Base-by-base conservation (phyloP, 1,140 invertebrate genomes). In the Vollenhovia emeryi region DNA sequence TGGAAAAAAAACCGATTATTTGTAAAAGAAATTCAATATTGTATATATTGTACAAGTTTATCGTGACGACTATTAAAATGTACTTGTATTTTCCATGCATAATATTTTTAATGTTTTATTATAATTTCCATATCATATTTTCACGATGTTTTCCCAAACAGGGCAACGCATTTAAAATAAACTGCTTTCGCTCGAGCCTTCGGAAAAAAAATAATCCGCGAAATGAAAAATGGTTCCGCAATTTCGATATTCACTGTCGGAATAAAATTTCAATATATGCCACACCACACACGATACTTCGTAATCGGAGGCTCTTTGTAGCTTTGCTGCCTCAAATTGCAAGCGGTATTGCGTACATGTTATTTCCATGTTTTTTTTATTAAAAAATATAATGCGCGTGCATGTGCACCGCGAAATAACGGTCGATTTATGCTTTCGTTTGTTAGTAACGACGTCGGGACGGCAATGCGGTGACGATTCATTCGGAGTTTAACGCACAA, bases 401-500 rank as follows among this genome's bases (percentile, higher is more conserved):
- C 43, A 15, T 6, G 24, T 15, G n/a, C 48, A 24, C 21, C 55
- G 18, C 27, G 27, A 36, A 71, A 73, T 73, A 33, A 18, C 33
- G 15, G 33, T 57, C 52, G 78, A 73, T 71, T 82, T 59, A 73
- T 57, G 27, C 24, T 8, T 73, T 3, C 24, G 64, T 69, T 69
- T 30, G 50, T 80, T 73, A 57, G 64, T 33, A 30, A n/a, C 50
- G 30, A 64, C 15, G 59, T 62, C 40, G 43, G 15, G 21, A 7
- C 21, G 21, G 30, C 60, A 33, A 68, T 79, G 60, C 21, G 75
- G 59, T 43, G 78, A 73, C 66, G 66, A 82, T 82, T 59, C 66
- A 68, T 73, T 71, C 66, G 50, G 7, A 82, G 66, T 71, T 82
- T 57, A 80, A 82, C 50, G 78, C 78, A 82, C 66, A 82, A 73